These are phyloP conservation scores for Turdus rufiventris DNA, from an alignment of 2,113 vertebrate species.

Conservation along the genomic window DNA sequence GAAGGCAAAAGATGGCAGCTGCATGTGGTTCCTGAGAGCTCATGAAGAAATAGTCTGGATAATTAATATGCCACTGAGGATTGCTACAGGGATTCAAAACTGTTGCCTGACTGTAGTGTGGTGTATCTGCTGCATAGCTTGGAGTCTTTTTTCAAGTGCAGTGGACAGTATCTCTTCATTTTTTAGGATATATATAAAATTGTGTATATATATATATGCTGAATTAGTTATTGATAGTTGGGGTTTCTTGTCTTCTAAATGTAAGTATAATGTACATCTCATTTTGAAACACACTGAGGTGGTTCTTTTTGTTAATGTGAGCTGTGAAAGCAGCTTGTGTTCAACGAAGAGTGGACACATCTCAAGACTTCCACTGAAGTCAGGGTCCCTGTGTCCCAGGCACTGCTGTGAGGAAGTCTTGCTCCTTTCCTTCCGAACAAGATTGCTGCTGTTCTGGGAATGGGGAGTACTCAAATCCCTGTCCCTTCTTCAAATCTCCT, in stretches of 20 bases:
- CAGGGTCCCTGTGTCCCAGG: neutral
- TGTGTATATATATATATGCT: neutral
- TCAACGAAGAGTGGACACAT: accelerated
- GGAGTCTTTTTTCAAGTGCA: neutral
- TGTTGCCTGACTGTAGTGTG: neutral
- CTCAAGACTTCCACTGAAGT: neutral
- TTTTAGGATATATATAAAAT: neutral
- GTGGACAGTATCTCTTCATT: neutral
- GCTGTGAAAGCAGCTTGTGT: neutral
- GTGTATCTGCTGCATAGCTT: neutral
- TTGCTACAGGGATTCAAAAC: neutral
- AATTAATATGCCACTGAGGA: neutral
- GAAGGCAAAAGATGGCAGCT: neutral
- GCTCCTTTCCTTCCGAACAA: neutral
- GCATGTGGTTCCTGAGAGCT: neutral
- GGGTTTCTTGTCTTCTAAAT: neutral
- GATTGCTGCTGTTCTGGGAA: neutral
- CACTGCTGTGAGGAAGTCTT: neutral
- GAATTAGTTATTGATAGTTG: neutral
- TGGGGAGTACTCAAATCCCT: neutral
- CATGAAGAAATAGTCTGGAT: neutral
- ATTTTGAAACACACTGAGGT: neutral
- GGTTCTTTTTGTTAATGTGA: neutral
- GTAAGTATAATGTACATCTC: neutral
- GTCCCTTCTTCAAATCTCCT: neutral